Percentiles rank a stretch among this genome's conserved stretches.
These are phyloP conservation scores for Papilio gigon DNA, from an alignment of 2,888 invertebrate species.

Conservation along the genomic window DNA sequence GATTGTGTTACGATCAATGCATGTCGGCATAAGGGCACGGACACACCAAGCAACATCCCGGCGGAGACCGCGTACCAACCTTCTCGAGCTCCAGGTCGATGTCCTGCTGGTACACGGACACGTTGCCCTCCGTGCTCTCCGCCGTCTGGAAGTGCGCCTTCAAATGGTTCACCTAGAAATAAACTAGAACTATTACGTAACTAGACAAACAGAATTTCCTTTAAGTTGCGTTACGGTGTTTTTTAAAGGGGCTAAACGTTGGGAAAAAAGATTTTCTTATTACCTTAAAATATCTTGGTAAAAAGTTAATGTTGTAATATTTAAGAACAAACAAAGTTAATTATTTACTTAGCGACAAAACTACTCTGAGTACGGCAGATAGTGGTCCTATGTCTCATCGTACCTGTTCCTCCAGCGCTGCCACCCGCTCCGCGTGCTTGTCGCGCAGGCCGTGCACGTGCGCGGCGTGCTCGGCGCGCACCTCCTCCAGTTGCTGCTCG, in stretches of 20 bases:
- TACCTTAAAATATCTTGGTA: too few species aligned
- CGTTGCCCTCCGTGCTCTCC: slow-evolving; percentile 71
- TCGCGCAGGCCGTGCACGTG: slow-evolving; percentile 70
- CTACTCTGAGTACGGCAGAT: neutral
- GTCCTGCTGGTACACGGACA: slow-evolving; percentile 81
- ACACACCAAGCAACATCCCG: slow-evolving; percentile 15
- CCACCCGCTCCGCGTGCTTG: slow-evolving; percentile 69
- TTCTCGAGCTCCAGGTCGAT: slow-evolving; percentile 78
- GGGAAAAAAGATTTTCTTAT: too few species aligned
- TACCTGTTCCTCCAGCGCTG: slow-evolving; percentile 75
- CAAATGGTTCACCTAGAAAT: slow-evolving; percentile 72
- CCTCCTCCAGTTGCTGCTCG: slow-evolving; percentile 65
- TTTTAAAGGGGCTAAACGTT: too few species aligned
- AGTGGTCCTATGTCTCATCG: neutral
- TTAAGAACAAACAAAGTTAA: too few species aligned
- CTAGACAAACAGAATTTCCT: too few species aligned
- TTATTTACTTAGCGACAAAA: neutral
- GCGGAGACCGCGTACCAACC: too few species aligned
- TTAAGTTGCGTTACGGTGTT: too few species aligned
- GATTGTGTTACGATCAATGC: too few species aligned
- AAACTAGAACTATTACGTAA: too few species aligned
- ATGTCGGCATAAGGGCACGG: neutral
- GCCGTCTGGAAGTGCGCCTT: slow-evolving; percentile 79
- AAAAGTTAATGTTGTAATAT: too few species aligned
- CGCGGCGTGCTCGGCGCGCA: slow-evolving; percentile 72